Evolutionary conservation across 2,797 vertebrate species (phyloP), one percentile per base, ranked within the genome.

Genomic region (Anguilla anguilla): DNA sequence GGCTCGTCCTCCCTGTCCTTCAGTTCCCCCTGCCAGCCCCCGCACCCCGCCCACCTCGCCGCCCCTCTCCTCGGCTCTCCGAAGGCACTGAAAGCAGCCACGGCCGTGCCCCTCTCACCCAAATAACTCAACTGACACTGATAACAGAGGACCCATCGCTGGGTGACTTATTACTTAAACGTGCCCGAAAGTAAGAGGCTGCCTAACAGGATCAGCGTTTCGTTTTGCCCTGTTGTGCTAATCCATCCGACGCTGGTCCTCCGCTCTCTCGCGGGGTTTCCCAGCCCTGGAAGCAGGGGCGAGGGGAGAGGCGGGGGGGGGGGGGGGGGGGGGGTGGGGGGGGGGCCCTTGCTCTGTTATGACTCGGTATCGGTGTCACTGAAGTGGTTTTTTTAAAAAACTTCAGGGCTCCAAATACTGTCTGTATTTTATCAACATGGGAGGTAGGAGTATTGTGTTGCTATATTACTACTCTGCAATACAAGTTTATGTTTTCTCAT

Each of bases 1-100:
- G 83, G 59, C 28, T 59, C 11, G 53, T 51, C 28, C 83, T 84
- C 83, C 9, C 3, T 57, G 83, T 39, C 83, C 83, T 84, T 84
- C 83, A 83, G 79, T 13, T 39, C 79, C 79, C 79, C 22, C 79
- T 51, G 4, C 82, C 81, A 19, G 22, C n/a, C 51, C 53, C 28
- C 11, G 35, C 2, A 1, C 1, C 15, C 46, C 82, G 11, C 57
- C 13, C 6, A 10, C 17, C 46, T 53, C 79, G 25, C 46, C 1
- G 39, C 25, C 77, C 77, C 39, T 22, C 22, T 25, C 77, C 39
- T 49, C 39, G 7, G 2, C 10, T 19, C 79, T 10, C 43, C 22
- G 11, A 49, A 25, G 19, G 25, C 46, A 25, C 79, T 53, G 53
- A 83, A 49, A 53, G 46, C 79, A 77, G 17, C 35, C 72, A 15